phyloP scores from a whole-genome alignment of 2,888 invertebrate genomes.

The Mythimna loreyi region DNA sequence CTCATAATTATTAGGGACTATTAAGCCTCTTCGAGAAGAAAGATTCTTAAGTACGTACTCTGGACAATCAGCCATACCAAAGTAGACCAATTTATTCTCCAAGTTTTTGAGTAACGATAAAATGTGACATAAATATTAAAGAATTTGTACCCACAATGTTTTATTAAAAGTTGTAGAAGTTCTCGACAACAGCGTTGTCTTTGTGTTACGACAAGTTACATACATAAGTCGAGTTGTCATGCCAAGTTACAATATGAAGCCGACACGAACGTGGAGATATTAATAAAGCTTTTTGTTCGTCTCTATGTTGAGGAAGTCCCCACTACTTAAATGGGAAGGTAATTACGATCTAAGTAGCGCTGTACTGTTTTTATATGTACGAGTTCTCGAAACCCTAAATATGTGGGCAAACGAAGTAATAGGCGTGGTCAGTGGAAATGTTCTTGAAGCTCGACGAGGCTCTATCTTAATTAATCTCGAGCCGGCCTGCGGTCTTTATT shows the following conservation, averaged over 20 bases:
- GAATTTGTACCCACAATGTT: constrained; percentile 40
- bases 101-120: constrained; percentile 27
- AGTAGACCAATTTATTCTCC: constrained; percentile 19
- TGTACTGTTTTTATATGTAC: constrained; percentile 37
- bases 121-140: constrained; percentile 21
- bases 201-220: constrained; percentile 27
- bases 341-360: constrained; percentile 20
- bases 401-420: constrained; percentile 70
- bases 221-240: constrained; percentile 42
- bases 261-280: constrained; percentile 36
- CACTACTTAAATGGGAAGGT: constrained; percentile 45
- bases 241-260: constrained; percentile 33
- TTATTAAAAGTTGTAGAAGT: constrained; percentile 45
- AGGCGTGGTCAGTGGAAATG: constrained; percentile 77
- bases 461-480: constrained; percentile 86
- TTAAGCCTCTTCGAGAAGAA: background rate
- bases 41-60: background rate
- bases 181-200: constrained; percentile 34
- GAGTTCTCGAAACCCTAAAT: constrained; percentile 41
- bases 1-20: constrained; percentile 1
- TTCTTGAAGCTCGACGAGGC: constrained; percentile 73
- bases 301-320: constrained; percentile 19
- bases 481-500: constrained; percentile 81
- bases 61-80: background rate
- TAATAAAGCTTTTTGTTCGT: constrained; percentile 36